Conservation (phyloP, 1,140 invertebrate genomes). For the Pseudomyrmex gracilis region DNA sequence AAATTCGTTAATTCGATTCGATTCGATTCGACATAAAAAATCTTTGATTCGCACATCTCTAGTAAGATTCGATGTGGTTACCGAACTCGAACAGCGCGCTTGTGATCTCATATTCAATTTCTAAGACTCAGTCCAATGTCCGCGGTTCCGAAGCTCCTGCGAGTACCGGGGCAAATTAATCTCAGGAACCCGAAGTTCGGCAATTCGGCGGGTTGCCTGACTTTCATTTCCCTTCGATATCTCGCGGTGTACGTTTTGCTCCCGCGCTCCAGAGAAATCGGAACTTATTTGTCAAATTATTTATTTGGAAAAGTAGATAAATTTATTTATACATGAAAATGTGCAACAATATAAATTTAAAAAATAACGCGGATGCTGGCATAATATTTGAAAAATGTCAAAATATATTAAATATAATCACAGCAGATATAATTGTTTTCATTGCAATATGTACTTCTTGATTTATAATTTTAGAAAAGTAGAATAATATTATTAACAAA, state of each 20-base stretch:
- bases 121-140: not conserved
- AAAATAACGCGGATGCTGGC: too few species aligned
- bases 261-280: not conserved
- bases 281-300: constrained; percentile 14
- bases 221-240: not conserved
- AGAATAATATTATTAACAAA: too few species aligned
- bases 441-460: too few species aligned
- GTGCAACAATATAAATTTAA: too few species aligned
- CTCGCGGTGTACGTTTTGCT: not conserved
- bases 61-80: not conserved
- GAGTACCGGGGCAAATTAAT: constrained; percentile 40
- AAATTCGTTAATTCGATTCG: too few species aligned
- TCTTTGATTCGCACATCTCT: too few species aligned
- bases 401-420: too few species aligned
- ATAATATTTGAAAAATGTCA: too few species aligned
- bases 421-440: too few species aligned
- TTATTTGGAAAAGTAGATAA: constrained; percentile 4
- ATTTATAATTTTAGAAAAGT: too few species aligned
- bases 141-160: constrained; percentile 26
- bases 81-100: constrained; percentile 1
- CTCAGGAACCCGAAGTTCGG: constrained; percentile 25
- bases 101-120: constrained; percentile 20
- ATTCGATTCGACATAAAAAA: too few species aligned
- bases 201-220: constrained; percentile 21
- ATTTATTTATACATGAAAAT: not conserved